phyloP scores from a whole-genome alignment of 2,888 invertebrate species.

The Lasioglossum vierecki region DNA sequence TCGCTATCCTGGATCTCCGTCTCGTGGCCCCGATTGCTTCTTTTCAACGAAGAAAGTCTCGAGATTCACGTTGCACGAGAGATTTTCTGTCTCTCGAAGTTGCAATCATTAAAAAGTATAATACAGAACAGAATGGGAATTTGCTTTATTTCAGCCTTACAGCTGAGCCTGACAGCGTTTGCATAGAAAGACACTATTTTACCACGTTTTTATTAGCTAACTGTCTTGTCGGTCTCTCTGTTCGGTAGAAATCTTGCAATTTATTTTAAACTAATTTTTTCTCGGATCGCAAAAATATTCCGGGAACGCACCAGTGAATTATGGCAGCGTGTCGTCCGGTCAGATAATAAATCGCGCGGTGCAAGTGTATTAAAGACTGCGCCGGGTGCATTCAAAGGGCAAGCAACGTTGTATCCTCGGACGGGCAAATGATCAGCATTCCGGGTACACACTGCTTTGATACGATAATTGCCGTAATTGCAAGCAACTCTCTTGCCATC shows the following conservation, averaged over 20 bases:
- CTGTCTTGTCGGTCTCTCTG: too few relatives aligned
- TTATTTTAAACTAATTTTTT: too few relatives aligned
- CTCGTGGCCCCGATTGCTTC: neutral
- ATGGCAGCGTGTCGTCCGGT: slow-evolving; percentile 47
- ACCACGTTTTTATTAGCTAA: too few relatives aligned
- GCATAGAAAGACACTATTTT: too few relatives aligned
- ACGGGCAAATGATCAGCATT: slow-evolving; percentile 41
- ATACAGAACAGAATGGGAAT: too few relatives aligned
- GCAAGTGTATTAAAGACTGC: slow-evolving; percentile 39
- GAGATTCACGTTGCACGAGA: neutral
- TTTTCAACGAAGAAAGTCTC: neutral
- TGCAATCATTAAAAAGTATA: neutral
- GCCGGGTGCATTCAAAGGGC: slow-evolving; percentile 37
- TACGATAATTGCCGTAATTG: slow-evolving; percentile 52
- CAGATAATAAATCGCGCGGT: slow-evolving; percentile 55
- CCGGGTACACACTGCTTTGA: slow-evolving; percentile 43
- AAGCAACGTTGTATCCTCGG: slow-evolving; percentile 26
- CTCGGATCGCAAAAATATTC: slow-evolving; percentile 46
- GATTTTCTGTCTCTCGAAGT: neutral
- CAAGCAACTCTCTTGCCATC: neutral
- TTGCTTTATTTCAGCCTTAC: too few relatives aligned
- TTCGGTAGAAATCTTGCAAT: too few relatives aligned
- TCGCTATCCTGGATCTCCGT: neutral
- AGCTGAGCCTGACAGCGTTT: too few relatives aligned
- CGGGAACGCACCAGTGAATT: slow-evolving; percentile 50